Base-by-base conservation (phyloP, 2,113 vertebrate genomes). In the Centropristis striata region DNA sequence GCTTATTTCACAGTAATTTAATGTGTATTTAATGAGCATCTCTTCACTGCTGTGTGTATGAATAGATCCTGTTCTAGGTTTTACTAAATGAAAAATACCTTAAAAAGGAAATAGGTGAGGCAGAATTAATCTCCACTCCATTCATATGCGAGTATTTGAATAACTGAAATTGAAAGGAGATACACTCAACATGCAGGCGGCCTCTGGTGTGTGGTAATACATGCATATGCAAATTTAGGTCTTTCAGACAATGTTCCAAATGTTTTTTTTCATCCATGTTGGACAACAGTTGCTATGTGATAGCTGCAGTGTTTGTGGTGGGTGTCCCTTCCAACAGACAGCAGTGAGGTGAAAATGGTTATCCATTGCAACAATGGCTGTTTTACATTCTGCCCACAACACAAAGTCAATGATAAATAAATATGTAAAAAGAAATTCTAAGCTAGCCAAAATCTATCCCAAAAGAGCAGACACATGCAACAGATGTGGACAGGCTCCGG, bases 131-230 rank as follows among this genome's bases (percentile, higher is more conserved):
- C 42, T 4, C 12, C 13, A 59, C 32, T 41, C 14, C 14, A 25
- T 57, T 32, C 53, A 53, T 1, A 14, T n/a, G 46, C 27, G 13
- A 18, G 28, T 32, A 44, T 58, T 32, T 57, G 41, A 79, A 49
- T 36, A 61, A 25, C 8, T 23, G 14, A 32, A 25, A 50, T 2
- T 44, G 25, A 70, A 70, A 50, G 14, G 50, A n/a, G 41, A 32
- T 57, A 20, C 47, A 28, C 41, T 70, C 25, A 50, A 44, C 44
- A 66, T 54, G 37, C 46, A 51, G 18, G 28, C 15, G 32, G n/a
- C 61, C 61, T 49, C 60, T 47, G 66, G 54, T 47, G 68, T 71
- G 54, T 66, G 37, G 16, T 20, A 67, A 60, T 37, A 47, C 12
- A 16, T 28, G 42, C 28, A 21, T 41, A 47, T 71, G 55, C 57